Evolutionary conservation across 2,888 invertebrate species (phyloP), one percentile per base, ranked within the genome.

Genomic region (Drosophila lutescens): DNA sequence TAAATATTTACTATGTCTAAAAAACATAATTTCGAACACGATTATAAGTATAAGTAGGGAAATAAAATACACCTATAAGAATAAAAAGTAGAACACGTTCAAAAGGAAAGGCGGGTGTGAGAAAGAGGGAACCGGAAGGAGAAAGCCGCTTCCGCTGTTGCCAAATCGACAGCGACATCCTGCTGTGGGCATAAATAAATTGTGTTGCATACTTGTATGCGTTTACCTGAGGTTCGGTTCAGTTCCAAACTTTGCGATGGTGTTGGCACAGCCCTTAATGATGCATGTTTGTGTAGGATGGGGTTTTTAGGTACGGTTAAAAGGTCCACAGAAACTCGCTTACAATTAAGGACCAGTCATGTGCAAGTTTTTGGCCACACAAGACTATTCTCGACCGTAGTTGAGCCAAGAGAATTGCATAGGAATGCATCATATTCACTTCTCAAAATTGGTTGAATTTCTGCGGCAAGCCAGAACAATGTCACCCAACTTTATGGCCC

Each of bases 171-270:
- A 60, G 74, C 72, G 61, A 78, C 78, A 80, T 83, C 83, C 80
- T 79, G 73, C 78, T 65, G 72, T 69, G 80, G 74, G 67, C 69
- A 71, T 76, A 87, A 78, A 87, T 84, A 87, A 84, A 87, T 87
- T 87, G 72, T 76, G 67, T 49, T 79, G 72, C 82, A 83, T 82
- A 86, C 77, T 86, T 84, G 77, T 56, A 69, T 55, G 67, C 76
- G 69, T 51, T 69, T 36, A 68, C 68, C 68, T 51, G 50, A 32
- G 23, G 46, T 26, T 26, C 26, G 3, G 20, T n/a, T n/a, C 20
- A 2, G 26, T 40, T 20, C 15, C 61, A 30, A 30, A 60, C 20
- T 15, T 20, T 50, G 41, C 40, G 8, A 17, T 61, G 59, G 20
- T 51, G 23, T 79, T 77, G 79, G 74, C 72, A 81, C 66, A 76